Evolutionary conservation across 2,797 vertebrate species (phyloP).

Genomic region (Typhlichthys subterraneus): DNA sequence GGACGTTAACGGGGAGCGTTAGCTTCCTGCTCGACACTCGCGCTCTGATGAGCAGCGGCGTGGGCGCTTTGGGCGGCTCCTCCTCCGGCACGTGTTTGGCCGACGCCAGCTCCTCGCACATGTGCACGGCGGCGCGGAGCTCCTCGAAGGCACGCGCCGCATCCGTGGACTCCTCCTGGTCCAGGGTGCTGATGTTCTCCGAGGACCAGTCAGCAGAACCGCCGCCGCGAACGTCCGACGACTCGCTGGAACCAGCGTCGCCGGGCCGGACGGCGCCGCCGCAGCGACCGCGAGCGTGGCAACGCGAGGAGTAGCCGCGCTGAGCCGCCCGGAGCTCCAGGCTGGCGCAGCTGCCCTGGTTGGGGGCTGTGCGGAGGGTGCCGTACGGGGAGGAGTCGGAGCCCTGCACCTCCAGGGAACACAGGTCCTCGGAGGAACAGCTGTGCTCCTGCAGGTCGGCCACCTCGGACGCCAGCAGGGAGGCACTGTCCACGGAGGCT

Average conservation of each 20-base stretch:
- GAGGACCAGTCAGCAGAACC: constrained; percentile 78
- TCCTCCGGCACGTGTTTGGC: constrained; percentile 74
- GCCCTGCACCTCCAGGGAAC: constrained; percentile 86
- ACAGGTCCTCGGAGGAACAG: constrained; percentile 85
- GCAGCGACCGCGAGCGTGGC: constrained; percentile 49
- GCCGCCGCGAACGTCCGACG: constrained; percentile 76
- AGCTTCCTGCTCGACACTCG: constrained; percentile 75
- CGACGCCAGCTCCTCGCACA: constrained; percentile 72
- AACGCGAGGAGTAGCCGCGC: constrained; percentile 52
- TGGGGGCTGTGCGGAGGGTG: constrained; percentile 64
- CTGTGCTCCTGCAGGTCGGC: constrained; percentile 77
- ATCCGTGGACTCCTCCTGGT: constrained; percentile 67
- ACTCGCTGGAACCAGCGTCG: constrained; percentile 68
- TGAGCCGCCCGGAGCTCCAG: constrained; percentile 67
- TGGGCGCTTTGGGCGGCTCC: constrained; percentile 57
- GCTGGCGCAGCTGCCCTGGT: constrained; percentile 76
- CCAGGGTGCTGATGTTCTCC: constrained; percentile 76
- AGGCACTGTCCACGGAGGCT: constrained; percentile 85
- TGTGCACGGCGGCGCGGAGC: constrained; percentile 60
- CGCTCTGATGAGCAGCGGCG: constrained; percentile 69
- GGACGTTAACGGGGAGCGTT: constrained; percentile 69
- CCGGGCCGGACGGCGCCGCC: constrained; percentile 55
- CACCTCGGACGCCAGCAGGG: constrained; percentile 82
- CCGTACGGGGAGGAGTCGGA: constrained; percentile 83
- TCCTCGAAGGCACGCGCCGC: constrained; percentile 59